Base-by-base conservation (phyloP, 2,113 vertebrate species). In the Suricata suricatta region DNA sequence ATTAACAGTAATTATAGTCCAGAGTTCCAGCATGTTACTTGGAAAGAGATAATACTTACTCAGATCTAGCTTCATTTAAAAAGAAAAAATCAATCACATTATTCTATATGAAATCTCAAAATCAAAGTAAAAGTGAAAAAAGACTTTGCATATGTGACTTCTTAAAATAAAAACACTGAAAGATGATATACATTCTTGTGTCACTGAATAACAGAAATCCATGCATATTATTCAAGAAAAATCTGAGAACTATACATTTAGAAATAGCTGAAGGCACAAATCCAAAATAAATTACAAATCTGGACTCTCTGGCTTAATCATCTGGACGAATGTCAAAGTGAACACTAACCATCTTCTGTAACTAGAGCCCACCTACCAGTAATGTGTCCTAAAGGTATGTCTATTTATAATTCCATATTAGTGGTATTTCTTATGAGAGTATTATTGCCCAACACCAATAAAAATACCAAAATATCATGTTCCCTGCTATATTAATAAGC, bases 401-500 rank as follows among this genome's bases (percentile, higher is more conserved):
- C 68, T 91, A 69, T 83, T 90, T 83, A 68, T 84, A 76, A 88
- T 72, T 93, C 16, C 25, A 94, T 86, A 85, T 50, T 47, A 92
- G 74, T 27, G 63, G 17, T 41, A 72, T 94, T 96, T 89, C 44
- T 88, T 89, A 84, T 16, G 9, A 35, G 27, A 93, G 13, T 41
- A 50, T 66, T 90, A 88, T 31, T 77, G 50, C 63, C 80, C 83
- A 69, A 88, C 77, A 60, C 21, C 85, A 96, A 82, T 83, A 69
- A 93, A 72, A 95, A 81, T 89, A 44, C 50, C 76, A 95, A 95
- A 85, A 89, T 94, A 97, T 81, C 38, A 93, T 82, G 69, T 86
- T 94, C 5, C 50, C 33, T 29, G 2, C 35, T 79, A 69, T 79
- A 60, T 74, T 81, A 94, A 81, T 92, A 86, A 88, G 63, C 21